Conservation (phyloP, 2,113 vertebrate species). For the Microtus montanus region DNA sequence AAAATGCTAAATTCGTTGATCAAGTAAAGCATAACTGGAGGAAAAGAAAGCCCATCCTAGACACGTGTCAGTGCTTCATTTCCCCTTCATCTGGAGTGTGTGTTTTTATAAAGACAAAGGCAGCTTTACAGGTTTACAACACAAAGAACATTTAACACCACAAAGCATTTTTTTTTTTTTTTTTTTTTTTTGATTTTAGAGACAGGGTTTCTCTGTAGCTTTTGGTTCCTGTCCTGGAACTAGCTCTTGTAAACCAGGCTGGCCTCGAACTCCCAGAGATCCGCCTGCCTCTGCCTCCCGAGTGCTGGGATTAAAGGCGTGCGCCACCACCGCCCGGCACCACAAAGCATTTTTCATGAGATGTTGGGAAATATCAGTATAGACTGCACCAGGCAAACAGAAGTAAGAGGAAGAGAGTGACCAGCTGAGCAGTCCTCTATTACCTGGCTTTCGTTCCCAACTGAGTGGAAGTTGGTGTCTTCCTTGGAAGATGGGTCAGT, state of each 20-base stretch:
- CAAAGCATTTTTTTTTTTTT: conserved; percentile 34
- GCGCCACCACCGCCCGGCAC: no score
- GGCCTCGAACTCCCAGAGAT: no score
- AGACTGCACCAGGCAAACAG: neutral
- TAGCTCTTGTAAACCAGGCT: no score
- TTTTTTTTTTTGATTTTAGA: no score
- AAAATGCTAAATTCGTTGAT: conserved; percentile 48
- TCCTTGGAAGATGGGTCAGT: neutral
- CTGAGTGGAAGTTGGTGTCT: conserved; percentile 19
- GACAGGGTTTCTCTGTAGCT: no score
- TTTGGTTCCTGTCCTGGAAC: no score
- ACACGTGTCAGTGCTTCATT: conserved; percentile 65
- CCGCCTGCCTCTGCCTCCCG: no score
- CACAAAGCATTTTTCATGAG: conserved; percentile 19
- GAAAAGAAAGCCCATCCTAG: conserved; percentile 48
- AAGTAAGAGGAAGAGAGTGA: neutral
- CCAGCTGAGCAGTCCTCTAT: neutral
- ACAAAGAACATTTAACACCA: conserved; percentile 30
- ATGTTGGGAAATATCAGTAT: conserved; percentile 26
- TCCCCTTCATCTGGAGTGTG: conserved; percentile 58
- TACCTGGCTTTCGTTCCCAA: conserved; percentile 25
- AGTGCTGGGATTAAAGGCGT: no score
- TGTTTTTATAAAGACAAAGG: conserved; percentile 6
- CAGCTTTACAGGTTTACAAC: conserved; percentile 20
- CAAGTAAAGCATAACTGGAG: conserved; percentile 48